Percentiles rank a stretch among this genome's conserved stretches.
phyloP scores from a whole-genome alignment of 2,888 invertebrate genomes.

The Gastrophysa polygoni region DNA sequence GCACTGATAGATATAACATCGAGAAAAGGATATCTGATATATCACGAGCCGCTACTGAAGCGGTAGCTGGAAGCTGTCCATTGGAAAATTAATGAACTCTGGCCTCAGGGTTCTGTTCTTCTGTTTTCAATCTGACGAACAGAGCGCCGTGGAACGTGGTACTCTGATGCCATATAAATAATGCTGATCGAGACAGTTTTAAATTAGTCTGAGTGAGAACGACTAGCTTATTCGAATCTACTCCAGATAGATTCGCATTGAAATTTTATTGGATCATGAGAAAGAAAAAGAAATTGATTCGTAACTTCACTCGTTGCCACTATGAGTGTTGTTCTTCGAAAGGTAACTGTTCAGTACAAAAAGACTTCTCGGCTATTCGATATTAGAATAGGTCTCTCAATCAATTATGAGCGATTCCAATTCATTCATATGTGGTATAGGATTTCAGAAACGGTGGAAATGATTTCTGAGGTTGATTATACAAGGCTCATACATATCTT shows the following conservation, averaged over 20 bases:
- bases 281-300: background rate
- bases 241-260: slow-evolving; percentile 27
- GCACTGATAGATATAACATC: too few species aligned
- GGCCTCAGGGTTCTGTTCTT: slow-evolving; percentile 39
- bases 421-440: too few species aligned
- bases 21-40: too few species aligned
- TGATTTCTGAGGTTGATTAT: too few species aligned
- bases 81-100: slow-evolving; percentile 48
- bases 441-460: too few species aligned
- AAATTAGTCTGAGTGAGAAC: slow-evolving; percentile 33
- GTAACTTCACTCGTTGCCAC: too few species aligned
- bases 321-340: too few species aligned
- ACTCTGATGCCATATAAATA: slow-evolving; percentile 49
- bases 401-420: too few species aligned
- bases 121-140: slow-evolving; percentile 38
- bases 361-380: too few species aligned
- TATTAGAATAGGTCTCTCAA: too few species aligned
- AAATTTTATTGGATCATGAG: slow-evolving; percentile 22
- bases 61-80: slow-evolving; percentile 36
- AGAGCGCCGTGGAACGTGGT: slow-evolving; percentile 37
- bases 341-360: too few species aligned
- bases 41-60: background rate
- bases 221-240: slow-evolving; percentile 21
- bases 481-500: too few species aligned
- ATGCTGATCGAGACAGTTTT: slow-evolving; percentile 45